Percentiles rank a stretch among this genome's conserved stretches.
Conservation (phyloP, 2,113 vertebrate genomes). For the Manacus vitellinus region DNA sequence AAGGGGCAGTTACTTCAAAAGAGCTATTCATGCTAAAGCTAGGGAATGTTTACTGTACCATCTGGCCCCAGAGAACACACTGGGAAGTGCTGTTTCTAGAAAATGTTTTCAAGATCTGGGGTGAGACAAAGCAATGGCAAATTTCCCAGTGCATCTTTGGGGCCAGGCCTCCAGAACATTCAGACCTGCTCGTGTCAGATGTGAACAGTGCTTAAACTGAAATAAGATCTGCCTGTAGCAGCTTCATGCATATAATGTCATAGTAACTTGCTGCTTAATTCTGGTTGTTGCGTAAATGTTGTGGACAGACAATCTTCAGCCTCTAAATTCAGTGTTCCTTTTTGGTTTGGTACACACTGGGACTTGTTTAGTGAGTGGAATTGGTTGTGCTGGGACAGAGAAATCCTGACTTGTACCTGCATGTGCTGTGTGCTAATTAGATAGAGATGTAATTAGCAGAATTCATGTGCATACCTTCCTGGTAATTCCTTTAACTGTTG, state of each 20-base stretch:
- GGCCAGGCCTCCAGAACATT: not conserved
- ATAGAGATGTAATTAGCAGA: fast-evolving
- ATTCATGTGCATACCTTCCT: not conserved
- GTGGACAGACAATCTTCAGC: not conserved
- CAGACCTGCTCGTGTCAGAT: not conserved
- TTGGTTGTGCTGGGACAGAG: not conserved
- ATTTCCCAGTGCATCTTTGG: not conserved
- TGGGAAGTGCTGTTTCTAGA: not conserved
- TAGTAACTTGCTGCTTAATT: not conserved
- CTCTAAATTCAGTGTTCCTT: not conserved
- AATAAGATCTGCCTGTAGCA: not conserved
- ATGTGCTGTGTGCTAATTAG: not conserved
- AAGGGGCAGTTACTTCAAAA: not conserved
- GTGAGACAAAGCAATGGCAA: not conserved
- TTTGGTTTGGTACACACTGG: not conserved
- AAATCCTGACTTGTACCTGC: not conserved
- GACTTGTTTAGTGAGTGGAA: not conserved
- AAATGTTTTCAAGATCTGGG: not conserved
- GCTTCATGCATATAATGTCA: not conserved
- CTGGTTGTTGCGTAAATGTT: not conserved
- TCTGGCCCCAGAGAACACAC: not conserved
- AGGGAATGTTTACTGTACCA: not conserved
- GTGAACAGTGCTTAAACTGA: not conserved
- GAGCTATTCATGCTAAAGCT: not conserved
- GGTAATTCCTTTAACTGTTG: not conserved